These are phyloP conservation scores for Antechinus flavipes DNA, from an alignment of 2,113 vertebrate species.

Conservation along the genomic window DNA sequence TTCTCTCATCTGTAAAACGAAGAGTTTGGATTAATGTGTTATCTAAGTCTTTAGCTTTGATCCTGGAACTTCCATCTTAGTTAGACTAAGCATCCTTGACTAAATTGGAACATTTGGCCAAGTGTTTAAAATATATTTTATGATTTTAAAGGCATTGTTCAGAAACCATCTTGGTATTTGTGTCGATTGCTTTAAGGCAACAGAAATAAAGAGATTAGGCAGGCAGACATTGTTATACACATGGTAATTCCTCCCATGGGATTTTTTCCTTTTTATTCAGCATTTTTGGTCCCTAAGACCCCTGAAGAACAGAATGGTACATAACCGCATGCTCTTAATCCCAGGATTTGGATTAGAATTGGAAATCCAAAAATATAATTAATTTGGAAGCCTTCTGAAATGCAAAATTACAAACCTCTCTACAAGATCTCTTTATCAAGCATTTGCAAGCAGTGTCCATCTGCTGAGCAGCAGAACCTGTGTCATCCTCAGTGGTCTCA, in stretches of 20 bases:
- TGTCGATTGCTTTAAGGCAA: neutral
- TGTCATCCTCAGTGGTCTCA: neutral
- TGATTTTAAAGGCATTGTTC: neutral
- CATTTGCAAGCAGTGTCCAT: neutral
- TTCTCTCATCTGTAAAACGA: neutral
- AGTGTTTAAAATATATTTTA: neutral
- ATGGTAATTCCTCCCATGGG: neutral
- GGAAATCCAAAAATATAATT: neutral
- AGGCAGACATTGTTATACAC: neutral
- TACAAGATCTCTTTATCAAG: neutral
- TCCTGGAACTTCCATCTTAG: neutral
- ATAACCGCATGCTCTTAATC: neutral
- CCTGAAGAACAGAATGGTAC: neutral
- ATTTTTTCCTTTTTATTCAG: neutral
- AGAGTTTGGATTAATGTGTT: neutral
- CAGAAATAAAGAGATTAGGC: neutral
- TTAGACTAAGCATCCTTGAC: neutral
- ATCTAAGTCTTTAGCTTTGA: neutral
- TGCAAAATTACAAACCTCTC: neutral
- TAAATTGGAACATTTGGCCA: neutral
- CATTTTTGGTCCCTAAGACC: neutral
- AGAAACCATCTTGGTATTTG: neutral
- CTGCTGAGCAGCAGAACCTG: neutral
- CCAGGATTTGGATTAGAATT: neutral
- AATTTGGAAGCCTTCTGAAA: neutral